Evolutionary conservation across 2,888 invertebrate species (phyloP).

Genomic region (Anorthoa munda): DNA sequence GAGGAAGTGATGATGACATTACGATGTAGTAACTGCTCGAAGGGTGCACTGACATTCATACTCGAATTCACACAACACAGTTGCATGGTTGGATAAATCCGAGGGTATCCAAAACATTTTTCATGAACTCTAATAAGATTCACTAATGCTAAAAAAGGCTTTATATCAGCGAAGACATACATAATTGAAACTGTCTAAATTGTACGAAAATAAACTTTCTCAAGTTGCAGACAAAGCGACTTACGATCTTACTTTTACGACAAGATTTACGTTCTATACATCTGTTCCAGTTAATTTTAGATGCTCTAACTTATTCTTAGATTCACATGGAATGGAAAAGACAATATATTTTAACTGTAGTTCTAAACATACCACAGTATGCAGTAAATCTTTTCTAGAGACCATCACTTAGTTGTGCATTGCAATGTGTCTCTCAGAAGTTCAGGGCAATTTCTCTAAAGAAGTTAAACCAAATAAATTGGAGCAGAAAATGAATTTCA

Average conservation of each 20-base stretch:
- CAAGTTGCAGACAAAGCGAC: constrained; percentile 8
- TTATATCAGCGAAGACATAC: neutral
- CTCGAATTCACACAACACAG: too few relatives aligned
- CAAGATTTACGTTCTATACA: constrained; percentile 5
- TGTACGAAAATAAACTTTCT: constrained; percentile 27
- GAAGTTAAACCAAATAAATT: neutral
- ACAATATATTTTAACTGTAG: neutral
- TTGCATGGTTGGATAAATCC: too few relatives aligned
- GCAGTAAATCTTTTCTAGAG: neutral
- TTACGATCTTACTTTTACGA: constrained; percentile 19
- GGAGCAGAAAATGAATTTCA: neutral
- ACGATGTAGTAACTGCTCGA: too few relatives aligned
- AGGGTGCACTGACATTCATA: too few relatives aligned
- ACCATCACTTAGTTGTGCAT: neutral
- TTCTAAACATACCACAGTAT: neutral
- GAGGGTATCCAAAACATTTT: accelerated
- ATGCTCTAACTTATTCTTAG: neutral
- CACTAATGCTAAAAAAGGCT: neutral
- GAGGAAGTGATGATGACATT: too few relatives aligned
- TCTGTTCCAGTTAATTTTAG: constrained; percentile 14
- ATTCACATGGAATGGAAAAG: constrained; percentile 8
- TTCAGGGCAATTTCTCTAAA: neutral
- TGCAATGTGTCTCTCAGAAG: neutral
- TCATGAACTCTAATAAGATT: neutral
- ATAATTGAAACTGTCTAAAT: constrained; percentile 19